These are phyloP conservation scores for Bombyx mori DNA, from an alignment of 1,140 invertebrate species.

Conservation along the genomic window DNA sequence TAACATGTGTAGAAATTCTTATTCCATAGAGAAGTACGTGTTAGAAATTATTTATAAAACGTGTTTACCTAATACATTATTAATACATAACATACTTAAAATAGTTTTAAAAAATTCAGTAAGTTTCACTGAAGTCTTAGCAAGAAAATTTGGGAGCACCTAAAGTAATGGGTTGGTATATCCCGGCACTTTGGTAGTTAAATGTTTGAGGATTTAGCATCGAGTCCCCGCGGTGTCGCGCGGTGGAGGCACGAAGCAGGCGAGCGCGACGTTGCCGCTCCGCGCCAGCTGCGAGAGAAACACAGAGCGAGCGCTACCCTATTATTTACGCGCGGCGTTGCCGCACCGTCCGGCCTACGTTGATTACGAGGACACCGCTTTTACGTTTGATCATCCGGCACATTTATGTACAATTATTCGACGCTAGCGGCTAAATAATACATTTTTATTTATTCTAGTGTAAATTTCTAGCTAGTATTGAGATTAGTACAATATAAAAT, in stretches of 20 bases:
- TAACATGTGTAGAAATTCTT: too few relatives aligned
- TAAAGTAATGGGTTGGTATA: not conserved
- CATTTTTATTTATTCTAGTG: not conserved
- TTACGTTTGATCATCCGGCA: conserved; percentile 66
- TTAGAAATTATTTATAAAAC: too few relatives aligned
- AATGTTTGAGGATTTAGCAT: not conserved
- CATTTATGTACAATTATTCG: conserved; percentile 1
- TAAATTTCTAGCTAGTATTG: too few relatives aligned
- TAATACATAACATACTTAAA: too few relatives aligned
- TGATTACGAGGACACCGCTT: conserved; percentile 71
- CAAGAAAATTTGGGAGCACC: too few relatives aligned
- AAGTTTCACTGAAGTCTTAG: too few relatives aligned
- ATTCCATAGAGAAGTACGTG: too few relatives aligned
- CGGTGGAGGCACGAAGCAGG: conserved; percentile 44
- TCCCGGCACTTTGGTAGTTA: not conserved
- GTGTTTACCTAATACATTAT: too few relatives aligned
- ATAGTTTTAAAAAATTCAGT: too few relatives aligned
- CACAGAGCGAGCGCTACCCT: conserved; percentile 61
- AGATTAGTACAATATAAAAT: not conserved
- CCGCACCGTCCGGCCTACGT: conserved; percentile 68
- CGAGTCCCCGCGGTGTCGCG: conserved; percentile 14
- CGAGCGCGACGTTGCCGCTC: conserved; percentile 52
- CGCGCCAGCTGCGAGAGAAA: conserved; percentile 64
- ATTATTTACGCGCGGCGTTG: conserved; percentile 73
- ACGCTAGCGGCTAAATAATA: not conserved